phyloP scores from a whole-genome alignment of 2,888 invertebrate species.

The Fragum fragum region DNA sequence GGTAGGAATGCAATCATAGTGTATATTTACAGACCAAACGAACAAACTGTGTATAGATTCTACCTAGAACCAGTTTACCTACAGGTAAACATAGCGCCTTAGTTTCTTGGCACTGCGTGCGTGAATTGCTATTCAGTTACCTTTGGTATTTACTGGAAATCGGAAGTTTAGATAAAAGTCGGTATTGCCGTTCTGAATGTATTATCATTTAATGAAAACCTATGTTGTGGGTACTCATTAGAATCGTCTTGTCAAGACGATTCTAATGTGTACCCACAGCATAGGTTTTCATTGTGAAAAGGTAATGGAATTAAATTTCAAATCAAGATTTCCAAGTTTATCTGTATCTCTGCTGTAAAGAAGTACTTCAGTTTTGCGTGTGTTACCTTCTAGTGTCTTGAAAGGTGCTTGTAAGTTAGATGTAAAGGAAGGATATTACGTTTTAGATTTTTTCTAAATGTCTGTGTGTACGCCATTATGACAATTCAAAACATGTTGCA shows the following conservation, averaged over 20 bases:
- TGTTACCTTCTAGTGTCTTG: neutral
- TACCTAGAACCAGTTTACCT: neutral
- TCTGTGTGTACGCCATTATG: conserved; percentile 33
- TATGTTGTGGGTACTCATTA: neutral
- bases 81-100: conserved; percentile 1
- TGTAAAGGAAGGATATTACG: neutral
- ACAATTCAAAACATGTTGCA: conserved; percentile 54
- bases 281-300: neutral
- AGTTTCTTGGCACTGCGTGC: neutral
- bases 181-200: neutral
- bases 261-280: neutral
- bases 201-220: neutral
- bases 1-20: neutral
- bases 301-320: neutral
- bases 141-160: no score
- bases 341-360: neutral
- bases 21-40: neutral
- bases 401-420: neutral
- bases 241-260: neutral
- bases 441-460: conserved; percentile 11
- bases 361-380: neutral
- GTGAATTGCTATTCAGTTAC: neutral
- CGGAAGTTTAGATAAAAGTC: no score
- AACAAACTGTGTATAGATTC: neutral
- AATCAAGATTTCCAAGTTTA: neutral